Percentiles rank a stretch among this genome's conserved stretches.
Evolutionary conservation across 2,797 vertebrate genomes (phyloP).

Genomic region (Hydrocynus forskahlii): DNA sequence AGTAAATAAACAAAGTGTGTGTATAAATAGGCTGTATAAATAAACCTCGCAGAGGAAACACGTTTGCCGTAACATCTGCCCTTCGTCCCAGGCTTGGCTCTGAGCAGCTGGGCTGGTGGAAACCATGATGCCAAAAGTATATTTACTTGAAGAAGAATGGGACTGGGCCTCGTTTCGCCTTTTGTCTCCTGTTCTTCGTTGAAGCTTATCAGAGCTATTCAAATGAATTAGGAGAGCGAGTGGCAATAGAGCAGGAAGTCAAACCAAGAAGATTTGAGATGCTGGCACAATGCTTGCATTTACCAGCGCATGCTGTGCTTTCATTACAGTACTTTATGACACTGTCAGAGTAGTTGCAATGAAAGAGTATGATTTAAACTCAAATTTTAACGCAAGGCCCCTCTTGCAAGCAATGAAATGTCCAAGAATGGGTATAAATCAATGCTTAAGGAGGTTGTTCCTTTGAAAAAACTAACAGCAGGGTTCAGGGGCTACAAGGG

Average conservation of each 20-base stretch:
- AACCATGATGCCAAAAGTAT: constrained; percentile 37
- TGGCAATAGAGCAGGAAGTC: constrained; percentile 34
- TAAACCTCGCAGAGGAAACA: constrained; percentile 55
- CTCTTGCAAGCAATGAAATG: constrained; percentile 48
- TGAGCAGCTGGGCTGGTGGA: constrained; percentile 43
- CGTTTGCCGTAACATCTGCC: constrained; percentile 52
- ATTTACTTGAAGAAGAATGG: constrained; percentile 33
- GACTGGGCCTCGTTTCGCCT: constrained; percentile 19
- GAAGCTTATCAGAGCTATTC: constrained; percentile 13
- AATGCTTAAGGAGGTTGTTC: constrained; percentile 25
- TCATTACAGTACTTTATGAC: constrained; percentile 62
- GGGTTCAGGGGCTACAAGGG: neutral
- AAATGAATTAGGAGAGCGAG: constrained; percentile 25
- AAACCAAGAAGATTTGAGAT: constrained; percentile 5
- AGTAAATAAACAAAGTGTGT: constrained; percentile 59
- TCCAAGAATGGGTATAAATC: constrained; percentile 44
- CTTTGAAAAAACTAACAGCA: neutral
- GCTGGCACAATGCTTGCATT: constrained; percentile 30
- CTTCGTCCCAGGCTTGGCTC: constrained; percentile 44
- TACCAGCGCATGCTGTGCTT: constrained; percentile 58
- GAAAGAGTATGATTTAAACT: constrained; percentile 56
- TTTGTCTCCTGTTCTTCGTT: constrained; percentile 26
- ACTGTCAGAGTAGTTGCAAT: constrained; percentile 54
- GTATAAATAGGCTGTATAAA: constrained; percentile 59
- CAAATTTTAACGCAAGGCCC: constrained; percentile 11